A percentile compares a stretch with the other conserved stretches of the same genome.
Conservation (phyloP, 2,888 invertebrate species). For the Drosophila koepferae region DNA sequence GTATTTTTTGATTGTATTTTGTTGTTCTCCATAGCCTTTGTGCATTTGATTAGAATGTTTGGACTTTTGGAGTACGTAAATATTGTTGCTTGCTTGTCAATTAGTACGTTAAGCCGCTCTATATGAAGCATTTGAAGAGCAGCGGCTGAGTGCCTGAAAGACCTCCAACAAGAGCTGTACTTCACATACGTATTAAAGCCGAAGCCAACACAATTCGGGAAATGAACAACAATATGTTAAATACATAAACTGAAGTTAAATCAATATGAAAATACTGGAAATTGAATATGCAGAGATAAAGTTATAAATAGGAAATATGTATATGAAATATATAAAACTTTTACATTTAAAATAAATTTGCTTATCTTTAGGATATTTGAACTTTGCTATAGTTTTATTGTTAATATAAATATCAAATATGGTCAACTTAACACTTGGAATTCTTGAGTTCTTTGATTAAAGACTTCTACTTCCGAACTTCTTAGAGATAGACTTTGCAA, state of each 20-base stretch:
- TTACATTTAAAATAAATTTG: no score
- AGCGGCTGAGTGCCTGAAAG: conserved; percentile 19
- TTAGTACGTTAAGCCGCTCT: conserved; percentile 71
- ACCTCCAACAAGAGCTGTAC: background rate
- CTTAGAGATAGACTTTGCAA: background rate
- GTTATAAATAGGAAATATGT: no score
- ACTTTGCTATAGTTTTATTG: no score
- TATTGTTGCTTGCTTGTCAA: conserved; percentile 80
- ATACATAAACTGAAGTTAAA: background rate
- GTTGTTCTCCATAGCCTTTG: conserved; percentile 35
- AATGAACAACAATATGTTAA: background rate
- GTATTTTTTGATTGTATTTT: conserved; percentile 2
- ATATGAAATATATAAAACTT: no score
- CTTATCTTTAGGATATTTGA: no score
- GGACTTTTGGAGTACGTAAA: conserved; percentile 78
- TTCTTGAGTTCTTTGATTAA: background rate
- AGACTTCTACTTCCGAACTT: background rate
- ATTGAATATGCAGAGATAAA: background rate
- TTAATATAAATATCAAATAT: background rate
- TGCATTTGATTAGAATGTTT: conserved; percentile 80
- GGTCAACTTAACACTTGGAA: no score
- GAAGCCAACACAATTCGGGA: background rate
- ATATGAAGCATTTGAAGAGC: conserved; percentile 28
- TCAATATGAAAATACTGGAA: fast-evolving
- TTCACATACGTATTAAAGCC: conserved; percentile 10